Evolutionary conservation across 2,797 vertebrate species (phyloP).

Genomic region (Myripristis jacobus): DNA sequence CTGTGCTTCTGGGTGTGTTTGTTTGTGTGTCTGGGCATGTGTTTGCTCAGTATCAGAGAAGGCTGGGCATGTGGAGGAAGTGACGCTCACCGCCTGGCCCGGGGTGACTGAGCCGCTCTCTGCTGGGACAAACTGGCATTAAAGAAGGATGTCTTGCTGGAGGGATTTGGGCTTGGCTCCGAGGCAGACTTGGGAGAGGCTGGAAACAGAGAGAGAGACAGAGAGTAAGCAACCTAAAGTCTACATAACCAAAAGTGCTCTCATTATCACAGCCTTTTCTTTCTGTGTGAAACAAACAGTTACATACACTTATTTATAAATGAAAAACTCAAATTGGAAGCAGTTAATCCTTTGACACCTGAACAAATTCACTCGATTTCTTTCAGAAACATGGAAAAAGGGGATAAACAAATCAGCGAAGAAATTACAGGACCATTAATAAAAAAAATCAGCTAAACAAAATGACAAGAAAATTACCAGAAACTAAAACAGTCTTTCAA

Average conservation of each 20-base stretch:
- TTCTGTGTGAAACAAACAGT: not conserved
- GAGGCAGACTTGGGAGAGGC: slow-evolving; percentile 18
- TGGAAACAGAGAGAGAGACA: slow-evolving; percentile 13
- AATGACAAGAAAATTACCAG: too few species aligned
- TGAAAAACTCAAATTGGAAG: too few species aligned
- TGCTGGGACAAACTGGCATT: slow-evolving; percentile 20
- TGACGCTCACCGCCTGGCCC: slow-evolving; percentile 62
- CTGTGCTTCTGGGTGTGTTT: not conserved
- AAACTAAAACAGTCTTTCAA: too few species aligned
- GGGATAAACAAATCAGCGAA: too few species aligned
- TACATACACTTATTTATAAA: slow-evolving; percentile 22
- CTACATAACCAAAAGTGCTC: not conserved
- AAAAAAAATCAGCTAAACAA: too few species aligned
- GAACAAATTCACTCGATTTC: too few species aligned
- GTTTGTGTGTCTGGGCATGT: slow-evolving; percentile 36
- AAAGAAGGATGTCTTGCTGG: slow-evolving; percentile 29
- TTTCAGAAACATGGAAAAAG: too few species aligned
- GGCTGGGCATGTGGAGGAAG: slow-evolving; percentile 45
- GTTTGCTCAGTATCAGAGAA: slow-evolving; percentile 31
- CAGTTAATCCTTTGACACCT: too few species aligned
- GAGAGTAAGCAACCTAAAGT: not conserved
- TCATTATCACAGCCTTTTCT: too few species aligned
- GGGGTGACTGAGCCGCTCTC: slow-evolving; percentile 54
- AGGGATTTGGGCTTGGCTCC: slow-evolving; percentile 48
- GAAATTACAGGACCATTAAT: too few species aligned